Base-by-base conservation (phyloP, 2,888 invertebrate species). In the Emesis russula region DNA sequence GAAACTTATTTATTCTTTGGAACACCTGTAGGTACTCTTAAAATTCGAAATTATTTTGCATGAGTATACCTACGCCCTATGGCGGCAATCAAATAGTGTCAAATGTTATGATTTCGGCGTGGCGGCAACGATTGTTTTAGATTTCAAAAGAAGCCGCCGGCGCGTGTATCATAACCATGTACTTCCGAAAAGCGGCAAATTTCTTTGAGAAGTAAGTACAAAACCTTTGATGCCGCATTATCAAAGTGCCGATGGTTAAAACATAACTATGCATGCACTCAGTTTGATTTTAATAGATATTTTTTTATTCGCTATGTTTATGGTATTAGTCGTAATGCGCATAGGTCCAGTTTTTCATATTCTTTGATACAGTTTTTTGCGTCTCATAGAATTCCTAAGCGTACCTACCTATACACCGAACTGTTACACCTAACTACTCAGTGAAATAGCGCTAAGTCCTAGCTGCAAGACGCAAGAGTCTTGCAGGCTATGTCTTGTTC, bases 231-330 rank as follows among this genome's bases (percentile, higher is more conserved):
- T 86, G 86, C 81, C 89, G 86, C 86, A 86, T 85, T 86, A 84
- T 86, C 86, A 89, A 86, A 86, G 89, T 89, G 89, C 83, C 84
- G 86, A 89, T 86, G 84, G 80, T 86, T 89, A 86, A 89, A 89
- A 86, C 86, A 88, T 81, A 87, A 84, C 81, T 88, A 88, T 88
- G 87, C 84, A 88, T 87, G 87, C 87, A 87, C 85, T 87, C 87
- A 79, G 87, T 87, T 87, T 87, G 84, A 84, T 87, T 87, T 87
- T 87, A 87, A 87, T 87, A 70, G 81, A 85, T 87, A 84, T 84
- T 84, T 84, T 87, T 84, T 83, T 79, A 79, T 79, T 68, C 68
- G 79, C 68, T 87, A 83, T 87, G 73, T 87, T 87, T 87, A 87
- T 83, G 83, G 87, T 87, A 83, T 87, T 87, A 77, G 87, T 87